These are phyloP conservation scores for Pherbina coryleti DNA, from an alignment of 2,888 invertebrate genomes.

Conservation along the genomic window DNA sequence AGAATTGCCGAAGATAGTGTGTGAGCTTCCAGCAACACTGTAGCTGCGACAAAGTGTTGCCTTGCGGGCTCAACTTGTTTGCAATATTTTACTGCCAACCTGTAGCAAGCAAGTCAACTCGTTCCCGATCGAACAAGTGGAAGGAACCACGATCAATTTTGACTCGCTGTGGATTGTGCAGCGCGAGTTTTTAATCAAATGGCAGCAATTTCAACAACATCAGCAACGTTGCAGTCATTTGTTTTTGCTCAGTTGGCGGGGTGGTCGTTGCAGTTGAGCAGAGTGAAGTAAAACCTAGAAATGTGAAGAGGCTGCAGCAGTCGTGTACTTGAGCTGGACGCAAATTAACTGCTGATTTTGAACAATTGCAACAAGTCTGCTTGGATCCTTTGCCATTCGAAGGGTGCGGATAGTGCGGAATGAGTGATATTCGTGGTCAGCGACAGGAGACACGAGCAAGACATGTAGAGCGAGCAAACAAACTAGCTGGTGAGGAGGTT, in stretches of 20 bases:
- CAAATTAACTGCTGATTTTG: conserved; percentile 36
- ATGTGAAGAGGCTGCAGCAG: background rate
- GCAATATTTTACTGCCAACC: conserved; percentile 66
- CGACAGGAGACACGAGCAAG: background rate
- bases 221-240: conserved; percentile 43
- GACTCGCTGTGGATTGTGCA: conserved; percentile 52
- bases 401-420: background rate
- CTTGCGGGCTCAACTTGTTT: conserved; percentile 67
- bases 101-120: conserved; percentile 33
- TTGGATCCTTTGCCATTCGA: background rate
- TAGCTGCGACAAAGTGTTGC: conserved; percentile 61
- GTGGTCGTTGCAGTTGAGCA: conserved; percentile 19
- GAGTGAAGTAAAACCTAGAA: background rate
- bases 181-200: conserved; percentile 66
- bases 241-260: conserved; percentile 27
- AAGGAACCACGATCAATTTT: conserved; percentile 58
- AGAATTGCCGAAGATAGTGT: too few relatives aligned
- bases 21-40: too few relatives aligned
- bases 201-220: conserved; percentile 54
- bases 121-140: conserved; percentile 44
- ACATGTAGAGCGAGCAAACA: background rate
- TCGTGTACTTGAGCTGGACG: background rate
- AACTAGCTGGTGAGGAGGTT: background rate
- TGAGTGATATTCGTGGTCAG: background rate
- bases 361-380: conserved; percentile 30